phyloP scores from a whole-genome alignment of 2,113 vertebrate genomes.

The Alouatta palliata region DNA sequence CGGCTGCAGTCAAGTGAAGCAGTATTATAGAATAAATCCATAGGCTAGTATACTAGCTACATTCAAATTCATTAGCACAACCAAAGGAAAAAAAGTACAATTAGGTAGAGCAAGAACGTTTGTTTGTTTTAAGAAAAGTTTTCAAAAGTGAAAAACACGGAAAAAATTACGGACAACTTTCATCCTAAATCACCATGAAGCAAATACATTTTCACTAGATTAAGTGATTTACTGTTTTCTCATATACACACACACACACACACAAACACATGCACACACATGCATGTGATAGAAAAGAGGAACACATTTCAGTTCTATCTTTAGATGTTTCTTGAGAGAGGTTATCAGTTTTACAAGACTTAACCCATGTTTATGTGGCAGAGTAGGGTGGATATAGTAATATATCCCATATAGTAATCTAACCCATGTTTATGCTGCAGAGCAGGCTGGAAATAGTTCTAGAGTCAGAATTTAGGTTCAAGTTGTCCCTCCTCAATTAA shows the following conservation, averaged over 20 bases:
- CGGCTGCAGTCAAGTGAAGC: neutral
- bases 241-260: neutral
- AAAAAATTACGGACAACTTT: neutral
- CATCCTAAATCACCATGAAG: neutral
- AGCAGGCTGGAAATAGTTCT: neutral
- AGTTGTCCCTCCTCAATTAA: neutral
- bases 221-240: neutral
- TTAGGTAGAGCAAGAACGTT: neutral
- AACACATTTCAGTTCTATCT: neutral
- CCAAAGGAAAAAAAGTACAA: neutral
- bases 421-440: neutral
- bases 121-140: constrained; percentile 23
- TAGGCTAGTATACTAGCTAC: neutral
- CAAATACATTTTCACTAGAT: neutral
- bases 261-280: neutral
- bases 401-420: no score
- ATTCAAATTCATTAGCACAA: neutral
- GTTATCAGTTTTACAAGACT: neutral
- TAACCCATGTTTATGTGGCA: neutral
- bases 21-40: neutral
- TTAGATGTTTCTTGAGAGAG: neutral
- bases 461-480: neutral
- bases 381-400: neutral
- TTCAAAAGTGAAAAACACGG: neutral
- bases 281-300: neutral